A percentile compares a stretch with the other conserved stretches of the same genome.
phyloP scores from a whole-genome alignment of 2,797 vertebrate genomes.

The Gephyroberyx darwinii region DNA sequence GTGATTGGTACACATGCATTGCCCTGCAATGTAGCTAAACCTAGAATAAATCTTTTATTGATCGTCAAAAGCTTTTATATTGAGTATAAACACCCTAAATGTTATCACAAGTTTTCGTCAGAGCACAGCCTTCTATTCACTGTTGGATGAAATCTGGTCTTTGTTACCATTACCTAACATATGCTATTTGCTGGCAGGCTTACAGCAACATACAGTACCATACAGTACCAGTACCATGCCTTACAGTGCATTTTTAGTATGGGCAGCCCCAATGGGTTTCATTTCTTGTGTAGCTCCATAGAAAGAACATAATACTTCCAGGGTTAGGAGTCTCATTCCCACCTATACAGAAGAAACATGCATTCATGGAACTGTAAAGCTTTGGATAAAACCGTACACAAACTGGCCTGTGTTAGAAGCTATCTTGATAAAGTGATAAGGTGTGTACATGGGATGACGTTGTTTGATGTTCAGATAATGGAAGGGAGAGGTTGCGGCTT shows the following conservation, averaged over 20 bases:
- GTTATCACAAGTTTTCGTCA: no score
- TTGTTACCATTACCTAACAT: not conserved
- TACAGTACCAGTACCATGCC: not conserved
- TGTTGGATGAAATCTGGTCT: not conserved
- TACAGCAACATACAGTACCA: no score
- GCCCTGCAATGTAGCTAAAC: no score
- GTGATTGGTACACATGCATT: no score
- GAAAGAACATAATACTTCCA: not conserved
- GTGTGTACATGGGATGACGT: slow-evolving; percentile 17
- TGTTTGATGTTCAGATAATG: slow-evolving; percentile 53
- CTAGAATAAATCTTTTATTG: no score
- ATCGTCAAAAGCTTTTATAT: no score
- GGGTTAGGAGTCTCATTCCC: not conserved
- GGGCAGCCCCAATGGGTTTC: not conserved
- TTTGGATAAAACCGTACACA: not conserved
- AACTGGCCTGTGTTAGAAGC: not conserved
- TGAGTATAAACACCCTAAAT: no score
- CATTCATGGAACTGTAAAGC: not conserved
- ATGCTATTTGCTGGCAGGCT: not conserved
- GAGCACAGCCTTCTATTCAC: no score
- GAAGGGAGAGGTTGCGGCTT: slow-evolving; percentile 25
- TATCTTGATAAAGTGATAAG: slow-evolving; percentile 1
- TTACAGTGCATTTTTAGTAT: not conserved
- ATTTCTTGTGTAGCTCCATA: not conserved
- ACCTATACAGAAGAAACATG: not conserved